phyloP scores from a whole-genome alignment of 1,140 invertebrate genomes.

The Campoletis sonorensis region DNA sequence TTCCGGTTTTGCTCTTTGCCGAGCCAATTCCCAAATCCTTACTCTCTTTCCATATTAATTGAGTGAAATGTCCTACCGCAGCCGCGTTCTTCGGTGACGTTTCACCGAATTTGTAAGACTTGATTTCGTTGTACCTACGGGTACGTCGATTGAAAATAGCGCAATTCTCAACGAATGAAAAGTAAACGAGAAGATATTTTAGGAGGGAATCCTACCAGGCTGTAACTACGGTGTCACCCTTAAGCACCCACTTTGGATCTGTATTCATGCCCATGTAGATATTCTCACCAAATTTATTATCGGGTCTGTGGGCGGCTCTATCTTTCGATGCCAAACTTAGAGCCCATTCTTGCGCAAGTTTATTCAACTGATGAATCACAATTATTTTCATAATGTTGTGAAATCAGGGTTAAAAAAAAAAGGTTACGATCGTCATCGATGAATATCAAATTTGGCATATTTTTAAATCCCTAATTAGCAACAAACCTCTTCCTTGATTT shows the following conservation, averaged over 20 bases:
- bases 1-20: conserved; percentile 75
- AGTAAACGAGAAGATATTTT: neutral
- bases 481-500: conserved; percentile 80
- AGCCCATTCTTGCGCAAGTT: conserved; percentile 81
- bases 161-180: too few species aligned
- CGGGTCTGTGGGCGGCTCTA: conserved; percentile 77
- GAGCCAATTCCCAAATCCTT: conserved; percentile 80
- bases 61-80: conserved; percentile 78
- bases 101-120: conserved; percentile 59
- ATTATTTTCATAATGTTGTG: neutral
- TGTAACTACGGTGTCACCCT: conserved; percentile 60
- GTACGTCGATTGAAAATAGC: too few species aligned
- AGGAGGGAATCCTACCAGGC: conserved; percentile 65
- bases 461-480: neutral
- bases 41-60: conserved; percentile 82
- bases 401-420: neutral
- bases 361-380: conserved; percentile 67
- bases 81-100: conserved; percentile 36
- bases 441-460: neutral
- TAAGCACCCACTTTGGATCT: conserved; percentile 62
- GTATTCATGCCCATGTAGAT: conserved; percentile 78
- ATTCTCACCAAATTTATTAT: conserved; percentile 80
- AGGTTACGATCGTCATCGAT: too few species aligned
- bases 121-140: conserved; percentile 61
- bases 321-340: conserved; percentile 77